Conservation (phyloP, 1,140 invertebrate species). For the Portunus trituberculatus region DNA sequence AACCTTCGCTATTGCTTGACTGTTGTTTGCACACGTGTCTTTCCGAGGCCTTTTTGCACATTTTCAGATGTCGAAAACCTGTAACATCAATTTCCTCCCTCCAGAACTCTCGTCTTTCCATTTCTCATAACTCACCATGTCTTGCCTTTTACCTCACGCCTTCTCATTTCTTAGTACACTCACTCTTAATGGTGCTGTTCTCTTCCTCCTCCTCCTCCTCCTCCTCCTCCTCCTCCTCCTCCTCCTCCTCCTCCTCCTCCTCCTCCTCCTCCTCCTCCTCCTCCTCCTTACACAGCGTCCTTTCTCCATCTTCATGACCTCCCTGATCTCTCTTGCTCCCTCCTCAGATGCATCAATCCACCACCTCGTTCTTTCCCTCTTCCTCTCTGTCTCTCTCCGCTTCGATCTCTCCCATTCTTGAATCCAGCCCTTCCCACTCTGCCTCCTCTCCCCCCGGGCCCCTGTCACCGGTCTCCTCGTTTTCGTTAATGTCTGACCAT, state of each 20-base stretch:
- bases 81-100: too few relatives aligned
- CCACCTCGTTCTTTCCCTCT: background rate
- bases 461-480: background rate
- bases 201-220: background rate
- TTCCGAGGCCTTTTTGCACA: too few relatives aligned
- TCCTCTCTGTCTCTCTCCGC: background rate
- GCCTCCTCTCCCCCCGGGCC: background rate
- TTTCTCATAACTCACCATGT: too few relatives aligned
- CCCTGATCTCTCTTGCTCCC: constrained; percentile 3
- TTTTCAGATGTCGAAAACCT: too few relatives aligned
- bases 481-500: constrained; percentile 11
- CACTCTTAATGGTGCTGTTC: too few relatives aligned
- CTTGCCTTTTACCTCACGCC: too few relatives aligned
- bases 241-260: background rate
- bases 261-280: background rate
- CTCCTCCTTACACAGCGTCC: background rate
- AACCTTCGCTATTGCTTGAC: too few relatives aligned
- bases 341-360: background rate
- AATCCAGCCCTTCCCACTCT: background rate
- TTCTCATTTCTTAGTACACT: too few relatives aligned
- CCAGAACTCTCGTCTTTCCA: too few relatives aligned
- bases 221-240: background rate
- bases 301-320: constrained; percentile 20
- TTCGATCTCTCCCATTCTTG: background rate
- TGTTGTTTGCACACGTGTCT: too few relatives aligned